Percentiles rank a stretch among this genome's conserved stretches.
These are phyloP conservation scores for Coccyzus lansbergi DNA, from an alignment of 2,797 vertebrate genomes.

Conservation along the genomic window DNA sequence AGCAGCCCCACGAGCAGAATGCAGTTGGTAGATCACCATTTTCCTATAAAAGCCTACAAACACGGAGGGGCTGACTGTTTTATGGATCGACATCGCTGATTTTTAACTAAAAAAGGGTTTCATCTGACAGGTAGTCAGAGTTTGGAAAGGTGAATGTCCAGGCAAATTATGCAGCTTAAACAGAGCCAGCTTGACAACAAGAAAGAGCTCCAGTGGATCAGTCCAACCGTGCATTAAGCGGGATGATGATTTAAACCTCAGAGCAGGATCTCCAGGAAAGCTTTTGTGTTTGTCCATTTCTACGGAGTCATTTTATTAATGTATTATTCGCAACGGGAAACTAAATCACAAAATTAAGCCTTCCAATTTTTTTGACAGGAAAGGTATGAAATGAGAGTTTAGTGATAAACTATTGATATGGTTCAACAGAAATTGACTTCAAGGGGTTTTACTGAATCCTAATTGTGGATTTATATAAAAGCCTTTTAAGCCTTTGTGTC, in stretches of 20 bases:
- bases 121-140: not conserved
- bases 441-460: constrained; percentile 37
- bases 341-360: constrained; percentile 29
- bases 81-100: not conserved
- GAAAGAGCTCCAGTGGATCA: not conserved
- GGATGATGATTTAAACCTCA: constrained; percentile 48
- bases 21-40: not conserved
- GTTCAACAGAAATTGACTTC: constrained; percentile 45
- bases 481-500: constrained; percentile 34
- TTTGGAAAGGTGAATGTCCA: not conserved
- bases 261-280: constrained; percentile 18
- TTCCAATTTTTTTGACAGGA: constrained; percentile 3
- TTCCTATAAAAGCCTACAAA: not conserved
- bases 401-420: constrained; percentile 21
- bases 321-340: constrained; percentile 6
- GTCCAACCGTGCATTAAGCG: not conserved
- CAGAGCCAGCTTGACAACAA: not conserved
- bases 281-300: constrained; percentile 37
- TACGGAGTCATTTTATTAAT: constrained; percentile 18
- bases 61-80: not conserved
- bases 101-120: constrained; percentile 27
- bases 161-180: constrained; percentile 20
- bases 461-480: constrained; percentile 44
- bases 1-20: not conserved
- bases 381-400: not conserved